A percentile compares a stretch with the other conserved stretches of the same genome.
These are phyloP conservation scores for Sylvietta virens DNA, from an alignment of 2,113 vertebrate species.

Conservation along the genomic window DNA sequence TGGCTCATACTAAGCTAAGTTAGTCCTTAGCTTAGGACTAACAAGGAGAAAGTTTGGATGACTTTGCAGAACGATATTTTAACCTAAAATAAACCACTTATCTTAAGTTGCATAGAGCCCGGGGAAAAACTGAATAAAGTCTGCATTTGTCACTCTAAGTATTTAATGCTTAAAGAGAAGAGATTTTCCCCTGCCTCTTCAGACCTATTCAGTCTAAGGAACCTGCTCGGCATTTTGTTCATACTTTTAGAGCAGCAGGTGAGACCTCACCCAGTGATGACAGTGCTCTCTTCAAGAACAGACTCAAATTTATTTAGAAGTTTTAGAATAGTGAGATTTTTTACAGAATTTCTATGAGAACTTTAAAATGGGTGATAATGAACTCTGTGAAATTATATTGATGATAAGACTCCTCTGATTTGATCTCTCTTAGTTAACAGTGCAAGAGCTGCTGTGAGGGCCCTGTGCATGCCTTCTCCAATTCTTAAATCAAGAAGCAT, in stretches of 20 bases:
- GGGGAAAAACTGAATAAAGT: neutral
- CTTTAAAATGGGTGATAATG: neutral
- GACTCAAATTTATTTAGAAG: neutral
- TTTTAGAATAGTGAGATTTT: neutral
- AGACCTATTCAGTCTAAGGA: neutral
- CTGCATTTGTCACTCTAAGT: neutral
- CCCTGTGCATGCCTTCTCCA: neutral
- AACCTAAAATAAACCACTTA: neutral
- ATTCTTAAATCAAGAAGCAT: neutral
- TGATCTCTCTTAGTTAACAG: neutral
- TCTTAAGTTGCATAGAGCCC: neutral
- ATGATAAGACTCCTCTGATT: neutral
- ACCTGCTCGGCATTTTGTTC: neutral
- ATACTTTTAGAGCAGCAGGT: neutral
- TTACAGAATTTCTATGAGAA: rapidly evolving
- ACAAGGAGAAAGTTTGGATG: neutral
- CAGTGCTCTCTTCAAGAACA: neutral
- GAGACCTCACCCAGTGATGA: neutral
- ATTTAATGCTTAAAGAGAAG: neutral
- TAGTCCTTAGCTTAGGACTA: neutral
- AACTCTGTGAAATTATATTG: neutral
- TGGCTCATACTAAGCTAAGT: neutral
- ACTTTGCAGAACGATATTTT: neutral
- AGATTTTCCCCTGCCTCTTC: neutral
- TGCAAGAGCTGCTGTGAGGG: neutral